Conservation (phyloP, 2,797 vertebrate species). For the Hydrocynus forskahlii region DNA sequence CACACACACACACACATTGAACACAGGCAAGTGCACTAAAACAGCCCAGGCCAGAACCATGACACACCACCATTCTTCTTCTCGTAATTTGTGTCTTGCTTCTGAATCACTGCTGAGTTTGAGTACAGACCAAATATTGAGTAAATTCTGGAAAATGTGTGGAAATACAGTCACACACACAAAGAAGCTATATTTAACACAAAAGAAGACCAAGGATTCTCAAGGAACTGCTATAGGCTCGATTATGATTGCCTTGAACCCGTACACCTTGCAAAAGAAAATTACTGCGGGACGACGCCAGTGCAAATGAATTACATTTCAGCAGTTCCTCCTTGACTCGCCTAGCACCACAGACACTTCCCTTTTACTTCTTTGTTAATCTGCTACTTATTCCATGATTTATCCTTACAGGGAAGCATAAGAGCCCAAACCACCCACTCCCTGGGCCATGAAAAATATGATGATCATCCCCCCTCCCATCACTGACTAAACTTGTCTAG, state of each 20-base stretch:
- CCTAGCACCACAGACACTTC: neutral
- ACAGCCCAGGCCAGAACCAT: conserved; percentile 16
- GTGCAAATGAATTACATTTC: neutral
- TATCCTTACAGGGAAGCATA: too few relatives aligned
- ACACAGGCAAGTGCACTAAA: neutral
- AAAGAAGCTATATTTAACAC: neutral
- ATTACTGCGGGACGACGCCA: neutral
- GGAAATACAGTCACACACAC: neutral
- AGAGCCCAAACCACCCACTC: too few relatives aligned
- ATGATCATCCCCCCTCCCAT: too few relatives aligned
- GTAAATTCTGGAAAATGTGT: conserved; percentile 30
- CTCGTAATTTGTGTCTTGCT: conserved; percentile 53
- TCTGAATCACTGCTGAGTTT: conserved; percentile 43
- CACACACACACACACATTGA: neutral
- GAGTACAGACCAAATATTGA: conserved; percentile 1
- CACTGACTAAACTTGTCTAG: too few relatives aligned
- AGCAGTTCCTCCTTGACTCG: conserved; percentile 25
- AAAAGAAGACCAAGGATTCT: neutral
- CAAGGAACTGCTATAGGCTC: neutral
- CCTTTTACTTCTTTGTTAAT: neutral
- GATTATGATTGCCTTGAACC: neutral
- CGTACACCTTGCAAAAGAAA: neutral
- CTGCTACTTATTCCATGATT: neutral
- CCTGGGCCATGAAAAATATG: too few relatives aligned
- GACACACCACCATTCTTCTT: conserved; percentile 55